Base-by-base conservation (phyloP, 2,797 vertebrate species). In the Muscicapa comitata region DNA sequence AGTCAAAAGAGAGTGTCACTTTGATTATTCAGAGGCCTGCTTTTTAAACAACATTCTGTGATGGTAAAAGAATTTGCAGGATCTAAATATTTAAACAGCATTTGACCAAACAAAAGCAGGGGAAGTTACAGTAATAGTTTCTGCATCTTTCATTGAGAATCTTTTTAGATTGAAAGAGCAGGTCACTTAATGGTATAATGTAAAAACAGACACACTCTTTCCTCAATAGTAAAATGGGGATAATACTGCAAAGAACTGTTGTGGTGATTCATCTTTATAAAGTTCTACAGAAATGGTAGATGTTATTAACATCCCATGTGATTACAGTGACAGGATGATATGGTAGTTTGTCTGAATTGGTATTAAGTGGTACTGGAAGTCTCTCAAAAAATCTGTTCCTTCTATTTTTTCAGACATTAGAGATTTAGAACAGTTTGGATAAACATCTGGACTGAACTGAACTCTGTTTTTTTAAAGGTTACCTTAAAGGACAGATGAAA, bases 261-360 rank as follows among this genome's bases (percentile, higher is more conserved):
- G 79, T 53, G 65, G 61, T 79, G 63, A 90, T 95, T 90, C 48
- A 84, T 95, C 80, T 88, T 90, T 63, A 78, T 93, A 42, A 93
- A 93, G 43, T 66, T 70, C 40, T 84, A 23, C 72, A 63, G 91
- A 90, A 93, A 83, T 48, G 15, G 72, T 92, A 80, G 91, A 33
- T 9, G 24, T 72, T 93, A 77, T 86, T 93, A 90, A 53, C 54
- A 80, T 90, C 91, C 84, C 78, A 42, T 88, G 82, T 94, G 94
- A 90, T 92, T 95, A 80, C n/a, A 88, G 62, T 94, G 92, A 90
- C 76, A 86, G 73, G 70, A 89, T 90, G 87, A 95, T 90, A 19
- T 26, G 76, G 59, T 88, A 91, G 66, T 96, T 94, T 86, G 67
- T 88, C 94, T 94, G 79, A 94, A 90, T 50, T 90, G 61, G 35